Percentiles rank a stretch among this genome's conserved stretches.
Conservation (phyloP, 2,888 invertebrate species). For the Rhynchonema sp. region DNA sequence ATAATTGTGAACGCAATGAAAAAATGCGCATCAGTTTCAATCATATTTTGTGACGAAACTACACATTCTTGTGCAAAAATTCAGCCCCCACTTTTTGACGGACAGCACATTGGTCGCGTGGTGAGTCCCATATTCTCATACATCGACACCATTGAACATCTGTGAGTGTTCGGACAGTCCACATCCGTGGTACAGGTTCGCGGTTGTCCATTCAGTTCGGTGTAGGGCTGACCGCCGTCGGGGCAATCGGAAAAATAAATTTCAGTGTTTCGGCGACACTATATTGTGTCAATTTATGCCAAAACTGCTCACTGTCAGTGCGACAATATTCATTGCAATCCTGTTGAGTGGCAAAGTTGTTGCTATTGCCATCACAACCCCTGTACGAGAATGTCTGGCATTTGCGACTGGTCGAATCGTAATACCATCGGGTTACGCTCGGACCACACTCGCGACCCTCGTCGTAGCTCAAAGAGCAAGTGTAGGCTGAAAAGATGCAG, state of each 20-base stretch:
- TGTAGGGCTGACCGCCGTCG: conserved; percentile 21
- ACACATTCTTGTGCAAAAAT: no score
- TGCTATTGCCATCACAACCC: neutral
- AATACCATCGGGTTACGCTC: conserved; percentile 11
- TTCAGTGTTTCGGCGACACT: no score
- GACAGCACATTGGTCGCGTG: conserved; percentile 2
- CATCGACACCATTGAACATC: conserved; percentile 25
- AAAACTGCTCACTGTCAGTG: neutral
- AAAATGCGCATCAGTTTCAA: no score
- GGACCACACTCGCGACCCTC: conserved; percentile 4
- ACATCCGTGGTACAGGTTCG: conserved; percentile 21
- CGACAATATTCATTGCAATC: conserved; percentile 15
- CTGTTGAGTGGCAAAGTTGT: neutral
- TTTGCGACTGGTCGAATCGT: conserved; percentile 14
- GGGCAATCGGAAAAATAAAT: conserved; percentile 18
- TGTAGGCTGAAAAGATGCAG: no score
- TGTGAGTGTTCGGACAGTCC: conserved; percentile 24
- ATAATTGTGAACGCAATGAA: no score
- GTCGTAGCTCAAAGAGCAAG: conserved; percentile 5
- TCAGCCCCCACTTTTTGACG: conserved; percentile 3
- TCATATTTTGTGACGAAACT: no score
- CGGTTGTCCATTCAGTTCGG: conserved; percentile 14
- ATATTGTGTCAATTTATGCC: no score
- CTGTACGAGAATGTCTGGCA: conserved; percentile 13
- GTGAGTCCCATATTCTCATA: neutral